These are phyloP conservation scores for Meandrina meandrites DNA, from an alignment of 92 coral and sea anemone genomes.

Conservation along the genomic window DNA sequence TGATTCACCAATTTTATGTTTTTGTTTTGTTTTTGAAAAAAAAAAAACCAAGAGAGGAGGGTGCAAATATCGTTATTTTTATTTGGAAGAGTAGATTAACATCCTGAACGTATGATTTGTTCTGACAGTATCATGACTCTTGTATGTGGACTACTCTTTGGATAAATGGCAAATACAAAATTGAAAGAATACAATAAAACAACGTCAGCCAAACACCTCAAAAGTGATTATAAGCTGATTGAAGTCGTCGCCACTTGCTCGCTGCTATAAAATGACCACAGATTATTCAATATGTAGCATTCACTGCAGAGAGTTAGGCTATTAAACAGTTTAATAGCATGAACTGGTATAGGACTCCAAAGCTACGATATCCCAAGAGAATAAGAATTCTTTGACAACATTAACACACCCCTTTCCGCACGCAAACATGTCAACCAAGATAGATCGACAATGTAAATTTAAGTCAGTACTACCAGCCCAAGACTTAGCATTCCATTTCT, in stretches of 20 bases:
- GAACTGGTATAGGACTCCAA: neutral
- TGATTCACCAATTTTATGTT: no score
- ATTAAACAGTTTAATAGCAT: neutral
- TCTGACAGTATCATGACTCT: no score
- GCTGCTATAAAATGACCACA: neutral
- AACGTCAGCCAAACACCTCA: neutral
- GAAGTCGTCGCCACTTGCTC: neutral
- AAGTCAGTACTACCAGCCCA: neutral
- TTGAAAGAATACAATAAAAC: neutral
- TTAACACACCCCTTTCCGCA: neutral
- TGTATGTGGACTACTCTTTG: neutral
- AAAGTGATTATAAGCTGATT: neutral
- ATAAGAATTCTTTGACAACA: neutral
- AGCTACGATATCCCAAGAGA: neutral
- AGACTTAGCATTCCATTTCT: neutral
- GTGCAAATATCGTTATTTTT: no score
- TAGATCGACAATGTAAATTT: neutral
- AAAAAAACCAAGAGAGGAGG: no score
- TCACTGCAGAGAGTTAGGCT: neutral
- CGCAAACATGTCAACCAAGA: neutral
- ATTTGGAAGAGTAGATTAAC: no score
- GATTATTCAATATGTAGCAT: neutral
- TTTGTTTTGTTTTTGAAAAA: no score
- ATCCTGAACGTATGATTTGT: no score
- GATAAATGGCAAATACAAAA: neutral